phyloP scores from a whole-genome alignment of 92 coral and sea anemone species.

The Zoanthus gigantus region DNA sequence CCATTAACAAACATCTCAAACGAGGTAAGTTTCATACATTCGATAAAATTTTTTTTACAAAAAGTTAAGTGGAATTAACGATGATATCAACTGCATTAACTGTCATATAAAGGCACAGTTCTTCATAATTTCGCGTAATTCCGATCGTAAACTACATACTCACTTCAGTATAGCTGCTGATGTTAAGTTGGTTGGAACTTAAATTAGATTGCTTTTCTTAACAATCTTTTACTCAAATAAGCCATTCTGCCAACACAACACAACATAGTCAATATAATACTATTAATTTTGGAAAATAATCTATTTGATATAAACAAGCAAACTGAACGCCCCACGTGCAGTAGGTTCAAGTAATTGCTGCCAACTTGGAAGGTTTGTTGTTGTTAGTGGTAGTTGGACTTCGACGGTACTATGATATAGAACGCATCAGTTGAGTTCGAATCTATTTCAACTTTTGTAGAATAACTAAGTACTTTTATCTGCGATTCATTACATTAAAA shows the following conservation, averaged over 20 bases:
- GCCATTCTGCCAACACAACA: not conserved
- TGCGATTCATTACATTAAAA: not conserved
- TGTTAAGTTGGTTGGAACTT: constrained; percentile 7
- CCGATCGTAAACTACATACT: constrained; percentile 17
- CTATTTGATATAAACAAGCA: constrained; percentile 11
- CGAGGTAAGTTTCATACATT: not conserved
- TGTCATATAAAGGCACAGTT: not conserved
- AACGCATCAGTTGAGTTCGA: not conserved
- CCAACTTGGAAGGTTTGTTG: constrained; percentile 8
- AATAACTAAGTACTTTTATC: not conserved
- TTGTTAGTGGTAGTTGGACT: not conserved
- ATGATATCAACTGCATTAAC: not conserved
- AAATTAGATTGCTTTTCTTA: not conserved
- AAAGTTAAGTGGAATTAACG: not conserved
- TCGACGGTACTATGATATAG: not conserved
- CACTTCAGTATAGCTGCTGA: not conserved
- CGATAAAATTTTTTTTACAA: not conserved
- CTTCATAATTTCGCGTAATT: not conserved
- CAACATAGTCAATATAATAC: not conserved
- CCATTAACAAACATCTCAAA: constrained; percentile 74
- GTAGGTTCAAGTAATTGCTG: not conserved
- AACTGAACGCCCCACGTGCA: constrained; percentile 43
- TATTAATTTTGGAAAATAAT: not conserved
- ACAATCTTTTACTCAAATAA: not conserved
- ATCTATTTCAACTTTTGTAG: not conserved